phyloP scores from a whole-genome alignment of 2,113 vertebrate species.

The Tretioscincus oriximinensis region DNA sequence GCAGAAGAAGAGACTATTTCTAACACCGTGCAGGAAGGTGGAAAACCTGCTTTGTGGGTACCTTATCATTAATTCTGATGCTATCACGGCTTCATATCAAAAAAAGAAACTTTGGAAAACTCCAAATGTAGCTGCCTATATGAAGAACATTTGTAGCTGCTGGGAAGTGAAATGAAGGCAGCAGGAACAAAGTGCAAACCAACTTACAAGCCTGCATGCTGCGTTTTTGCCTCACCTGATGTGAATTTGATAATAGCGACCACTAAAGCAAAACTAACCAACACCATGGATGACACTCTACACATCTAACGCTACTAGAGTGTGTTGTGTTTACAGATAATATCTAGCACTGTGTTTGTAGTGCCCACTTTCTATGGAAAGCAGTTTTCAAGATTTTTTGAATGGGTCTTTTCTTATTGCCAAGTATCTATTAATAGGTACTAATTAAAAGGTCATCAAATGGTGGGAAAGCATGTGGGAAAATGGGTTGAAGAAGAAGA shows the following conservation, averaged over 20 bases:
- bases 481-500: neutral
- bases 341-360: slow-evolving; percentile 29
- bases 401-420: neutral
- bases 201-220: slow-evolving; percentile 17
- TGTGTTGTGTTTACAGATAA: slow-evolving; percentile 67
- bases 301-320: slow-evolving; percentile 43
- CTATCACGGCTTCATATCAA: slow-evolving; percentile 35
- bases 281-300: slow-evolving; percentile 34
- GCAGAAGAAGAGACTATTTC: slow-evolving; percentile 94
- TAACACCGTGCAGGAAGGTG: slow-evolving; percentile 61
- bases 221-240: neutral
- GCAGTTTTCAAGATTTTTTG: slow-evolving; percentile 28
- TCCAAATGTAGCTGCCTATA: neutral
- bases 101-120: slow-evolving; percentile 37
- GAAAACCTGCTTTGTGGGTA: slow-evolving; percentile 43
- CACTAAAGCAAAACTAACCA: slow-evolving; percentile 39
- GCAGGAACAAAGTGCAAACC: slow-evolving; percentile 19
- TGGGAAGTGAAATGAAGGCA: slow-evolving; percentile 34
- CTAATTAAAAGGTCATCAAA: neutral
- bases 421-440: slow-evolving; percentile 11
- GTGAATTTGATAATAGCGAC: slow-evolving; percentile 48
- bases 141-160: slow-evolving; percentile 6
- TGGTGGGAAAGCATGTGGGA: neutral
- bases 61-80: slow-evolving; percentile 34
- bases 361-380: slow-evolving; percentile 42